Evolutionary conservation across 2,113 vertebrate species (phyloP).

Genomic region (Noturus placidus): DNA sequence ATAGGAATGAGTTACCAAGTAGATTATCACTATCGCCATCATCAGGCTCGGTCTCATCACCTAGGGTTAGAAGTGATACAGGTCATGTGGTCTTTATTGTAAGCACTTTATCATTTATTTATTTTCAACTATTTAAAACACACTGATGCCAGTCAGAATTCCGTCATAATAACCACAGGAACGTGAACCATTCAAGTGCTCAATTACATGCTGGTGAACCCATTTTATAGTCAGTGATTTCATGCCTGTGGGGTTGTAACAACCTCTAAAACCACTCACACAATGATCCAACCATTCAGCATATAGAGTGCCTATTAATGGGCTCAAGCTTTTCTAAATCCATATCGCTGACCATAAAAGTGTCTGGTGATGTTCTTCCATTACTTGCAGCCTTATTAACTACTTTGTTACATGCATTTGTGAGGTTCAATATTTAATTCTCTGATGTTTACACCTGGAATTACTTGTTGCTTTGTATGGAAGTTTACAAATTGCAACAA

Average conservation of each 20-base stretch:
- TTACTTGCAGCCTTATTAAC: conserved; percentile 35
- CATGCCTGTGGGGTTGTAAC: conserved; percentile 42
- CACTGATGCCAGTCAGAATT: background rate
- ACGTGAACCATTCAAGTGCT: conserved; percentile 46
- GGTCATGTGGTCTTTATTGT: conserved; percentile 19
- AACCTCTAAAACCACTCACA: conserved; percentile 44
- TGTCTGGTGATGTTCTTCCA: conserved; percentile 18
- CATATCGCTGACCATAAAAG: conserved; percentile 35
- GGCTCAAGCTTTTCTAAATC: conserved; percentile 34
- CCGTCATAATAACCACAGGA: conserved; percentile 36
- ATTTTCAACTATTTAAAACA: background rate
- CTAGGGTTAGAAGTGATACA: conserved; percentile 9
- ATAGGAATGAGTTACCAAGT: background rate
- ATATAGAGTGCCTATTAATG: conserved; percentile 46
- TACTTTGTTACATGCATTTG: conserved; percentile 32
- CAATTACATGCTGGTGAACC: conserved; percentile 52
- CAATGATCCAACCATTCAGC: conserved; percentile 38
- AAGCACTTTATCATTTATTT: background rate
- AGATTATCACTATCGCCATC: background rate
- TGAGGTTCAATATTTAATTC: conserved; percentile 32
- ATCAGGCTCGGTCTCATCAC: background rate
- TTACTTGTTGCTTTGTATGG: background rate
- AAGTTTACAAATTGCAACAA: background rate
- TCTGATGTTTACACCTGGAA: background rate
- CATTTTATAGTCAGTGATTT: conserved; percentile 48